phyloP scores from a whole-genome alignment of 2,888 invertebrate species.

The Drosophila cognata region DNA sequence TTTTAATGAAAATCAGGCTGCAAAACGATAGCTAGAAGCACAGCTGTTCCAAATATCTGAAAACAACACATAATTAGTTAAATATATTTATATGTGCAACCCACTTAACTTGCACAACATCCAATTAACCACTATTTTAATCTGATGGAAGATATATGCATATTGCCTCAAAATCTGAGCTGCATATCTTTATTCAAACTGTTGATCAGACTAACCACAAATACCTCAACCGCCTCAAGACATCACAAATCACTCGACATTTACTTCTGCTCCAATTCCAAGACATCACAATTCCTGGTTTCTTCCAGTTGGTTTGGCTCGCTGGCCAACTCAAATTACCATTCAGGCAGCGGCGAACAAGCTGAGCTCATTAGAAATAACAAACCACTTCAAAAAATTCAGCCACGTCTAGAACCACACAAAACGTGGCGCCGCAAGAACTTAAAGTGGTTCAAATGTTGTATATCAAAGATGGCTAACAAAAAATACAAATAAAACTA shows the following conservation, averaged over 20 bases:
- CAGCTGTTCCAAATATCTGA: background rate
- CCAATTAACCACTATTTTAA: background rate
- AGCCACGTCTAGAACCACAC: slow-evolving; percentile 33
- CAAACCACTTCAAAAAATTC: slow-evolving; percentile 32
- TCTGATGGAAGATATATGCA: background rate
- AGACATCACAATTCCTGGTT: slow-evolving; percentile 10
- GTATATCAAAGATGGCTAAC: slow-evolving; percentile 12
- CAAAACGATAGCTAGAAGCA: background rate
- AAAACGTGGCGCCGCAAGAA: slow-evolving; percentile 37
- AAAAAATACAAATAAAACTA: background rate
- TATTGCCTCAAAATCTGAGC: background rate
- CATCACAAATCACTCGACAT: slow-evolving; percentile 28
- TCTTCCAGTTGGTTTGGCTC: slow-evolving; percentile 33
- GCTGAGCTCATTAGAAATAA: slow-evolving; percentile 49
- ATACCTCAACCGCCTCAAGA: background rate
- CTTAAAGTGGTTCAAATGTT: slow-evolving; percentile 42
- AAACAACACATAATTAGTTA: background rate
- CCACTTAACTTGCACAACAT: background rate
- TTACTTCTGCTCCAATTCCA: slow-evolving; percentile 61
- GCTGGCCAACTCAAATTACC: slow-evolving; percentile 54
- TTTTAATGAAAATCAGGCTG: background rate
- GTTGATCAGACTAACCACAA: background rate
- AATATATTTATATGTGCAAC: background rate
- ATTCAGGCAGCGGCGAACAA: slow-evolving; percentile 61
- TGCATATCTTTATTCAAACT: background rate